These are phyloP conservation scores for Tortrix viridana DNA, from an alignment of 2,888 invertebrate species.

Conservation along the genomic window DNA sequence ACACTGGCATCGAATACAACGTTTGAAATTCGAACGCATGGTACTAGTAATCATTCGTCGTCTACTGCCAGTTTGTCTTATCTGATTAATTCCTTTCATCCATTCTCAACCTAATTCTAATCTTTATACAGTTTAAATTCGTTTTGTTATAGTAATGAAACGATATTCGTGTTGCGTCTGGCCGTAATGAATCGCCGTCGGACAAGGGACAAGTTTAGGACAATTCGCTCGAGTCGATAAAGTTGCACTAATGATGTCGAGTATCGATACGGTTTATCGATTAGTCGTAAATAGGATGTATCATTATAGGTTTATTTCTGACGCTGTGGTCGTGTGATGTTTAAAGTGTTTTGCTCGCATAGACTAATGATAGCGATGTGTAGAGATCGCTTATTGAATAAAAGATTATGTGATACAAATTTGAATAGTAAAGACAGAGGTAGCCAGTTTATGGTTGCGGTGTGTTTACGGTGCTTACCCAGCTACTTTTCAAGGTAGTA, in stretches of 20 bases:
- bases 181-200: slow-evolving; percentile 80
- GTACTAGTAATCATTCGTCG: slow-evolving; percentile 81
- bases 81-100: slow-evolving; percentile 47
- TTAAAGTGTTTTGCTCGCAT: no score
- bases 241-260: slow-evolving; percentile 51
- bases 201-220: slow-evolving; percentile 72
- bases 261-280: slow-evolving; percentile 45
- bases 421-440: no score
- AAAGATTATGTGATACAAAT: no score
- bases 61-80: slow-evolving; percentile 75
- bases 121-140: slow-evolving; percentile 44
- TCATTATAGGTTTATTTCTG: background rate
- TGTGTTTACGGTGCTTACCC: no score
- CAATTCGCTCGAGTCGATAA: slow-evolving; percentile 63
- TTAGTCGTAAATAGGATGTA: slow-evolving; percentile 34
- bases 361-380: no score
- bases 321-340: no score
- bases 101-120: slow-evolving; percentile 50
- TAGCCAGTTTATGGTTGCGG: no score
- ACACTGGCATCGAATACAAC: slow-evolving; percentile 58
- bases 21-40: slow-evolving; percentile 65
- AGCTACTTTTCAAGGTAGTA: no score
- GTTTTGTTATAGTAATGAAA: slow-evolving; percentile 44
- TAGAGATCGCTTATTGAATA: no score
- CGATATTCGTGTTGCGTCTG: slow-evolving; percentile 71